Conservation (phyloP, 2,113 vertebrate genomes). For the Ptyas mucosa region DNA sequence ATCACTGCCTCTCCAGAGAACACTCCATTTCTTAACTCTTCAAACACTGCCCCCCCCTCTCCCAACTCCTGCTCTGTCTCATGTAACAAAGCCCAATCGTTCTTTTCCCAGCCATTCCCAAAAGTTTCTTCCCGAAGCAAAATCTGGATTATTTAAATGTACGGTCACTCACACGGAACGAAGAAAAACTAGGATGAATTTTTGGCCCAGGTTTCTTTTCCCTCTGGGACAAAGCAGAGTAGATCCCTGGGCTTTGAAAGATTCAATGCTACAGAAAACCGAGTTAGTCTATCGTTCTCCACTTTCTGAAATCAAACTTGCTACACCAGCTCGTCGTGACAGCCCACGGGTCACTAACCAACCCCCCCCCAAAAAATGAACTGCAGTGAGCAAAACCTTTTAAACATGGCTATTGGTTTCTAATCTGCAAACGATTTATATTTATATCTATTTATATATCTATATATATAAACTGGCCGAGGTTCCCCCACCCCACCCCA, state of each 20-base stretch:
- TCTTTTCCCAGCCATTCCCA: background rate
- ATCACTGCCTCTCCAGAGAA: background rate
- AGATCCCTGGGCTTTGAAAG: conserved; percentile 5
- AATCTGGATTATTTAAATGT: background rate
- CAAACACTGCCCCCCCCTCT: too few species aligned
- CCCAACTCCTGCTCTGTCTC: background rate
- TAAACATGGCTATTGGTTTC: conserved; percentile 61
- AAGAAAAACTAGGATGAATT: background rate
- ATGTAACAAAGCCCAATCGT: background rate
- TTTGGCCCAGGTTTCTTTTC: background rate
- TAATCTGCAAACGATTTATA: conserved; percentile 19
- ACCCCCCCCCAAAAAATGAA: background rate
- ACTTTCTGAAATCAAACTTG: background rate
- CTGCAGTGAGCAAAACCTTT: background rate
- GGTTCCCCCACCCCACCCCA: conserved; percentile 7
- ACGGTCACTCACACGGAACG: background rate
- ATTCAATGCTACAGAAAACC: background rate
- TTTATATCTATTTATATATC: background rate
- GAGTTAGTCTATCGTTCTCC: background rate
- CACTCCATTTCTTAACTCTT: background rate
- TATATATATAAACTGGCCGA: background rate
- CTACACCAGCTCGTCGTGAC: background rate
- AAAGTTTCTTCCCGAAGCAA: conserved; percentile 1
- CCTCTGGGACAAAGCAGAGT: background rate
- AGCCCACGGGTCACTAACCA: background rate